Conservation (phyloP, 2,113 vertebrate genomes). For the Connochaetes taurinus region DNA sequence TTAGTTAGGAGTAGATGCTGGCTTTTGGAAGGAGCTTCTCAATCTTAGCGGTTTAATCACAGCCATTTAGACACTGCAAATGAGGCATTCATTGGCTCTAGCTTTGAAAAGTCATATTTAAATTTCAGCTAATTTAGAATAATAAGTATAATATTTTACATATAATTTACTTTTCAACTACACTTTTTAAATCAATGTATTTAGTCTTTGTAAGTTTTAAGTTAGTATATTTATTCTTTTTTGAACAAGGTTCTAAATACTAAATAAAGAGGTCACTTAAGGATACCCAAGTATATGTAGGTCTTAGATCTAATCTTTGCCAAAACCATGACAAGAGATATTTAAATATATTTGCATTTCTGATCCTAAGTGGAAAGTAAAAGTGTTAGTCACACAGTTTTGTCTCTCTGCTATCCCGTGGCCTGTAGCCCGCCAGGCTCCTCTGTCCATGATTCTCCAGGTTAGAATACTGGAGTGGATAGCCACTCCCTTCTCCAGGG, state of each 20-base stretch:
- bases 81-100: neutral
- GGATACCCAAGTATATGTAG: neutral
- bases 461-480: neutral
- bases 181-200: neutral
- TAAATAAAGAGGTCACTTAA: slow-evolving; percentile 1
- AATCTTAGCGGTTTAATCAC: neutral
- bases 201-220: neutral
- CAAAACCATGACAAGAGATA: neutral
- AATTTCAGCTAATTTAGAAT: neutral
- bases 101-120: neutral
- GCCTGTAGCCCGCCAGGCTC: neutral
- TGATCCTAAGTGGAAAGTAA: neutral
- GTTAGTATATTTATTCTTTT: neutral
- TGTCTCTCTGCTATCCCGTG: neutral
- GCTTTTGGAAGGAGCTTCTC: neutral
- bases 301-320: neutral
- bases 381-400: neutral
- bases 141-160: neutral
- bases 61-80: neutral
- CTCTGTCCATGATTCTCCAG: neutral
- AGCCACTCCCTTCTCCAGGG: neutral
- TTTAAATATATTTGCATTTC: neutral
- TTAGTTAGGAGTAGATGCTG: neutral
- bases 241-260: neutral
- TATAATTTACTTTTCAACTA: neutral